A percentile compares a stretch with the other conserved stretches of the same genome.
These are phyloP conservation scores for Aurelia aurita DNA, from an alignment of 30 jellyfish, hydroid and myxozoan genomes.

Conservation along the genomic window DNA sequence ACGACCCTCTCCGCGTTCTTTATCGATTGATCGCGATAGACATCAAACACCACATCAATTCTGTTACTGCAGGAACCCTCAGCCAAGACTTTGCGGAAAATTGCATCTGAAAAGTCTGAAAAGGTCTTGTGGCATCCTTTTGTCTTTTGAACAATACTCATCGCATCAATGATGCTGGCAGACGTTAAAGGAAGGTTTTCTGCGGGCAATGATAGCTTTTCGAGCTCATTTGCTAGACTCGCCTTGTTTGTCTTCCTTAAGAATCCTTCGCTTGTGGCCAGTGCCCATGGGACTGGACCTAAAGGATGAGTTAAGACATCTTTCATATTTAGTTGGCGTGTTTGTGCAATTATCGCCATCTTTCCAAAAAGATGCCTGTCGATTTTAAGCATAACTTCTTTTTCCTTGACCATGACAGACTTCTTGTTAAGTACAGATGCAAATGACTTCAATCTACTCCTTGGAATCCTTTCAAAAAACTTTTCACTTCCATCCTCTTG, in stretches of 20 bases:
- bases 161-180: constrained; percentile 36
- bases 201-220: constrained; percentile 29
- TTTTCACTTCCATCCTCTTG: constrained; percentile 16
- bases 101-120: constrained; percentile 20
- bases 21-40: constrained; percentile 27
- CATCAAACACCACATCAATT: constrained; percentile 46
- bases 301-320: constrained; percentile 51
- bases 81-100: not conserved
- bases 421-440: too few relatives aligned
- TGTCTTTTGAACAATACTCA: constrained; percentile 21
- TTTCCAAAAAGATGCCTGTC: constrained; percentile 23
- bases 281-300: constrained; percentile 69
- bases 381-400: constrained; percentile 7
- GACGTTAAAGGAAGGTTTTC: not conserved
- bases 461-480: constrained; percentile 25
- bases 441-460: not conserved
- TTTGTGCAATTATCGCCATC: constrained; percentile 51
- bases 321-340: constrained; percentile 47
- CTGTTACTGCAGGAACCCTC: not conserved
- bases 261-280: constrained; percentile 27
- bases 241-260: constrained; percentile 56
- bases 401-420: too few relatives aligned
- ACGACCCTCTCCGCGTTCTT: not conserved
- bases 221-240: constrained; percentile 12
- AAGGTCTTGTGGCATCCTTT: constrained; percentile 22